Percentiles rank a stretch among this genome's conserved stretches.
Evolutionary conservation across 2,797 vertebrate genomes (phyloP).

Genomic region (Rhodeus uyekii): DNA sequence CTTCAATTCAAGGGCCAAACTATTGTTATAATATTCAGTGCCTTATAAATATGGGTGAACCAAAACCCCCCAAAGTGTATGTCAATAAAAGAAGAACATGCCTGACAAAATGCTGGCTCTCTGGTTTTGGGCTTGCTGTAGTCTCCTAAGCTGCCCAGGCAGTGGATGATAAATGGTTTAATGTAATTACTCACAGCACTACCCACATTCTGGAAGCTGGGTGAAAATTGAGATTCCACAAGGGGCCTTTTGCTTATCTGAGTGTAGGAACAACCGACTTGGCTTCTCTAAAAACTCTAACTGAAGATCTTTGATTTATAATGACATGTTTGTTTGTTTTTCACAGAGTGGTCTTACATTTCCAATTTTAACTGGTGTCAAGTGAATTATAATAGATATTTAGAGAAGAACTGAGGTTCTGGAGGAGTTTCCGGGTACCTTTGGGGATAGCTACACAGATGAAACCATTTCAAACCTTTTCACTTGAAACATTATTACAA

Average conservation of each 20-base stretch:
- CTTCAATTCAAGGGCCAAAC: conserved; percentile 44
- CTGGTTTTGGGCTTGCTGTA: conserved; percentile 67
- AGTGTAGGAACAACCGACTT: conserved; percentile 77
- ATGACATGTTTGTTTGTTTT: conserved; percentile 30
- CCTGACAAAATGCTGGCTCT: conserved; percentile 14
- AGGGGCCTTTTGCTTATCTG: conserved; percentile 85
- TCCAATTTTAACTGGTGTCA: conserved; percentile 20
- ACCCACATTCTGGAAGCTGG: conserved; percentile 87
- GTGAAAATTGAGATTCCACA: conserved; percentile 92
- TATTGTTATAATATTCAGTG: conserved; percentile 15
- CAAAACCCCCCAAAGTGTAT: neutral
- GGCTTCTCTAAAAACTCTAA: conserved; percentile 32
- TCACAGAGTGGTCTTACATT: conserved; percentile 35
- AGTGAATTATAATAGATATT: conserved; percentile 12
- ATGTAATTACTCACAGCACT: conserved; percentile 91
- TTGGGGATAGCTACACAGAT: conserved; percentile 8
- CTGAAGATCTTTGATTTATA: conserved; percentile 41
- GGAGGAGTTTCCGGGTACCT: neutral
- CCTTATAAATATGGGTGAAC: conserved; percentile 10
- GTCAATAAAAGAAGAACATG: neutral
- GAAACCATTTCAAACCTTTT: conserved; percentile 14
- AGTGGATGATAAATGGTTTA: conserved; percentile 88
- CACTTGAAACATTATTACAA: neutral
- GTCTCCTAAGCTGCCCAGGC: conserved; percentile 73
- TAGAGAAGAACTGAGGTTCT: conserved; percentile 5